Conservation (phyloP, 2,113 vertebrate species). For the Phalacrocorax aristotelis region DNA sequence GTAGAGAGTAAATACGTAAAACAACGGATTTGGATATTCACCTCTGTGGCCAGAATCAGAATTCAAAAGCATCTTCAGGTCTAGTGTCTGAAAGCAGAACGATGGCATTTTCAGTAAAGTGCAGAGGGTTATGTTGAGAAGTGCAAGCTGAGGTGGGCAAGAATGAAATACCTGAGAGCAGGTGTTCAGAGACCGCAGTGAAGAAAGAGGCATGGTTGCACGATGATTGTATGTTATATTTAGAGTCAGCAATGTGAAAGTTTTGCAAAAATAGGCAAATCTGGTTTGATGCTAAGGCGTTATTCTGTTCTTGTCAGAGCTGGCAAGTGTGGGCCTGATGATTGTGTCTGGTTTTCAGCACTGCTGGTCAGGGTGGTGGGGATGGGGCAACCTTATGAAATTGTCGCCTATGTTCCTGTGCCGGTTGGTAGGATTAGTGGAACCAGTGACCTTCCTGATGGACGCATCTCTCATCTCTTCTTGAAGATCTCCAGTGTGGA, state of each 20-base stretch:
- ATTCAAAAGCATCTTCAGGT: neutral
- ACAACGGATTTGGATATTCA: neutral
- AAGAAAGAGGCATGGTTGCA: rapidly evolving
- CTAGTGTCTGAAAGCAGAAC: neutral
- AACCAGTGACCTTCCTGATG: neutral
- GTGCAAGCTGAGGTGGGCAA: neutral
- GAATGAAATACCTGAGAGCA: neutral
- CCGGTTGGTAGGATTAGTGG: neutral
- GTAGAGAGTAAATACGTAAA: neutral
- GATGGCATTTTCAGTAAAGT: neutral
- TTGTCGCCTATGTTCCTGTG: rapidly evolving
- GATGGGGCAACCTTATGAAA: neutral
- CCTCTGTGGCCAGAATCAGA: neutral
- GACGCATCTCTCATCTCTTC: neutral
- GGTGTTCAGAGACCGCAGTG: neutral
- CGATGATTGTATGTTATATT: neutral
- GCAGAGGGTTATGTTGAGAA: neutral
- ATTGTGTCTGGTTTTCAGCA: neutral
- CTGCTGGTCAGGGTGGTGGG: neutral
- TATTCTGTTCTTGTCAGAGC: neutral
- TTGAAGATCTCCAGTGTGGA: neutral
- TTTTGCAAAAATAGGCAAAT: neutral
- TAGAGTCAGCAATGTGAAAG: neutral
- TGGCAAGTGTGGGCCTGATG: neutral
- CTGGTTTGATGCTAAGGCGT: neutral